A percentile compares a stretch with the other conserved stretches of the same genome.
Evolutionary conservation across 2,888 invertebrate species (phyloP).

Genomic region (Drosophila suboccidentalis): DNA sequence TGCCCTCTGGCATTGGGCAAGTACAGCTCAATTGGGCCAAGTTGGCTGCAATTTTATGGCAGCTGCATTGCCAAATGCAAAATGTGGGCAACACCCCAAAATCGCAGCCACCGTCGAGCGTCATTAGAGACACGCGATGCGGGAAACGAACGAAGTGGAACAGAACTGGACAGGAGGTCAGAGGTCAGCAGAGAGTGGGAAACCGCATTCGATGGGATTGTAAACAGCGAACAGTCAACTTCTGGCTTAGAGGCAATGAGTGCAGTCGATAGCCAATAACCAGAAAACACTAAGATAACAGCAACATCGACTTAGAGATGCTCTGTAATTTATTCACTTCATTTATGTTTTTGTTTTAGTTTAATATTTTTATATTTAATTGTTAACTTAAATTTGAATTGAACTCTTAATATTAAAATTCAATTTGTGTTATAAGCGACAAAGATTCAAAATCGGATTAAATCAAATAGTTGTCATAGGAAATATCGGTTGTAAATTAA

Average conservation of each 20-base stretch:
- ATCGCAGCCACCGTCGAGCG: conserved; percentile 58
- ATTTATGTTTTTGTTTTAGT: too few relatives aligned
- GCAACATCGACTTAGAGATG: neutral
- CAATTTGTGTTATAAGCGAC: too few relatives aligned
- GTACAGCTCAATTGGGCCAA: conserved; percentile 26
- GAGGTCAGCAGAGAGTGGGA: conserved; percentile 1
- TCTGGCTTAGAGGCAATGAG: neutral
- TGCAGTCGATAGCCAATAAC: neutral
- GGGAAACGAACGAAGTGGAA: conserved; percentile 28
- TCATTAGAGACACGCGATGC: conserved; percentile 71
- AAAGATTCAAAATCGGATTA: too few relatives aligned
- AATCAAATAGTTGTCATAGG: too few relatives aligned
- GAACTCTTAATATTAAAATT: too few relatives aligned
- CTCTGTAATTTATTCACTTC: neutral
- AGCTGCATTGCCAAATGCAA: conserved; percentile 50
- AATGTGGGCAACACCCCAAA: conserved; percentile 53
- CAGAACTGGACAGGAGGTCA: conserved; percentile 15
- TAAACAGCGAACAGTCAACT: neutral
- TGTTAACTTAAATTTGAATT: too few relatives aligned
- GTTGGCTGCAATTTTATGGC: conserved; percentile 63
- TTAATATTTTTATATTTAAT: too few relatives aligned
- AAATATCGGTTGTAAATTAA: too few relatives aligned
- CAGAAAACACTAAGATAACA: neutral
- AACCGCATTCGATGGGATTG: conserved; percentile 17
- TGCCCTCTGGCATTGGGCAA: neutral